Evolutionary conservation across 1,140 invertebrate genomes (phyloP).

Genomic region (Trichonephila inaurata): DNA sequence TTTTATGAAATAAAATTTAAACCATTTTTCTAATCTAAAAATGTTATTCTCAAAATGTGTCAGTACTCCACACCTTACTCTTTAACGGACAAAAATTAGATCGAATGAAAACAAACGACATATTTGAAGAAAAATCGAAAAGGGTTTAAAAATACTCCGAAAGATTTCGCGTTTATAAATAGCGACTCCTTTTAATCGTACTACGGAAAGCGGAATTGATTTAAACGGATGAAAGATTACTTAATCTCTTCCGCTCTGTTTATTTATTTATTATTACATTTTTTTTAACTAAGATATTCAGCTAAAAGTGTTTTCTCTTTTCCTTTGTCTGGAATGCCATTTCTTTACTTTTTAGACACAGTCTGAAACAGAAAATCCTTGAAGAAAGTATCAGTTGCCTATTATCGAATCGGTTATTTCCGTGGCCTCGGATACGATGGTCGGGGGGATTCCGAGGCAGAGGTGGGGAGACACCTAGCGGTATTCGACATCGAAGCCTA

Average conservation of each 20-base stretch:
- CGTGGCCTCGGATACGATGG: conserved; percentile 21
- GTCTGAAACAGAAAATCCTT: neutral
- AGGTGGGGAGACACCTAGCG: conserved; percentile 63
- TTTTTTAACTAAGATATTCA: neutral
- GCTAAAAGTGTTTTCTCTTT: neutral
- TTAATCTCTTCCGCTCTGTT: neutral
- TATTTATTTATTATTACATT: neutral
- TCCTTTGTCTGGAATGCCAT: neutral
- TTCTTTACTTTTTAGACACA: neutral
- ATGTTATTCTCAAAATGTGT: too few relatives aligned
- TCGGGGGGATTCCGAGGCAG: neutral
- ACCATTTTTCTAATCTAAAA: too few relatives aligned
- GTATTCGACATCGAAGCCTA: neutral
- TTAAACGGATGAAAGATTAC: neutral
- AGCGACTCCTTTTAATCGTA: neutral
- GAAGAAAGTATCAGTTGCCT: conserved; percentile 36
- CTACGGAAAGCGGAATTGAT: too few relatives aligned
- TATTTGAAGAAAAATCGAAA: too few relatives aligned
- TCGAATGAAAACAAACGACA: too few relatives aligned
- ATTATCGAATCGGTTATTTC: conserved; percentile 52
- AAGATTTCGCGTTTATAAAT: too few relatives aligned
- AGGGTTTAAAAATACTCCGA: too few relatives aligned
- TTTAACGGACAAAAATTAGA: too few relatives aligned
- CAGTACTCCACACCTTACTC: too few relatives aligned
- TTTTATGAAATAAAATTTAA: too few relatives aligned